Evolutionary conservation across 1,140 invertebrate genomes (phyloP), one percentile per base, ranked within the genome.

Genomic region (Leptinotarsa lineolata): DNA sequence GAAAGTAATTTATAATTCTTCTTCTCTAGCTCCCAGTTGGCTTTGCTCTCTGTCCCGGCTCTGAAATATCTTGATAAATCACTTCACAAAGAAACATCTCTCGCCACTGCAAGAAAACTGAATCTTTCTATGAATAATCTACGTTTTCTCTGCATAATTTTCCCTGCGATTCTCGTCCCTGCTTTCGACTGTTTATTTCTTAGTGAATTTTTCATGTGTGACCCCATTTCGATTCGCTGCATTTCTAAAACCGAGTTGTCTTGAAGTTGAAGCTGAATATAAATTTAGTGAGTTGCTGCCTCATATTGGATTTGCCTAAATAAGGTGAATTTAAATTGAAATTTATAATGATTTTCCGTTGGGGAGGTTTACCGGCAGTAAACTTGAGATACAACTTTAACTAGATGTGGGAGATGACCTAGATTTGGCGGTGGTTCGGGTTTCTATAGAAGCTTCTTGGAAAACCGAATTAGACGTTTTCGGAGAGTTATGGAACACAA

Each of bases 311-410:
- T 63, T 63, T 63, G 20, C 60, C 16, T 18, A 5, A 54, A 54
- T 54, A 54, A 54, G 48, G 60, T 18, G 60, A 63, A 63, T 63
- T 63, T 63, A 21, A 24, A 63, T 63, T 63, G 60, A 63, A 63
- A 63, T 63, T 63, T 63, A 63, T 63, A 63, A 63, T 24, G 60
- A 5, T 24, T 63, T 24, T 20, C 11, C 22, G 60, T 15, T 63
- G 60, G 5, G 21, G 48, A 54, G n/a, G 16, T 54, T 54, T 54
- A 54, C 1, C 15, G 48, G 48, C 48, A 54, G 48, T 54, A 54
- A 54, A n/a, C 16, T 54, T 54, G 13, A 54, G 48, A 54, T 54
- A 18, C n/a, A 54, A 18, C 16, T n/a, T 54, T 5, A 54, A 54
- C 48, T 15, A n/a, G 48, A 54, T 54, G 48, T 54, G 6, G 16